Evolutionary conservation across 2,113 vertebrate genomes (phyloP), one percentile per base, ranked within the genome.

Genomic region (Cryptotis parvus): DNA sequence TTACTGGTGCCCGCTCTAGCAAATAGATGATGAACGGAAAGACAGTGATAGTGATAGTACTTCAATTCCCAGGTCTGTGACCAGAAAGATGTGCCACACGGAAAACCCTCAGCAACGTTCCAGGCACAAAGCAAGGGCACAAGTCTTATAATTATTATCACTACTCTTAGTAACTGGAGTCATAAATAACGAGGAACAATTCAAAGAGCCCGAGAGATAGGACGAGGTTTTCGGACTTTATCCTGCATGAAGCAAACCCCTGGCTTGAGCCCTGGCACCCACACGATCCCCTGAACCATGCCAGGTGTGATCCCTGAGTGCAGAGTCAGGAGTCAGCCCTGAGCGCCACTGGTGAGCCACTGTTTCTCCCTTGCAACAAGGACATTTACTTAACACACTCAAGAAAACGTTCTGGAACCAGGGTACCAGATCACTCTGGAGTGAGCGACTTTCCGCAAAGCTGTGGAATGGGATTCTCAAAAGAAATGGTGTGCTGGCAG

Each of bases 381-480:
- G 43, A 75, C 37, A 93, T 35, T 78, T 91, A 83, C 74, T 27
- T 61, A 84, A 90, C 10, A 27, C 41, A 26, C 39, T 92, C 63
- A 87, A 90, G 82, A 93, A 87, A 94, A 91, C 61, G 66, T 27
- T 31, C 63, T 9, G 63, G 22, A 10, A 11, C 63, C 27, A 27
- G 29, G 63, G 22, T 29, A 65, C 10, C 63, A 65, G 9, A 65
- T 65, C 29, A 31, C 63, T 31, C 26, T 65, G 9, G 55, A 31
- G 10, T 37, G 37, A 74, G 22, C 82, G 31, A 18, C 35, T 75
- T 90, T 91, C 73, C 81, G 18, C 33, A 81, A 22, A 77, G n/a
- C n/a, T 16, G 20, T 63, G 10, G 37, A 92, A 95, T 58, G 41
- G 9, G 22, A 70, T 65, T 80, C 86, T 61, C 33, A 26, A 83